Conservation (phyloP, 2,888 invertebrate species). For the Caenorhabditis sinica region DNA sequence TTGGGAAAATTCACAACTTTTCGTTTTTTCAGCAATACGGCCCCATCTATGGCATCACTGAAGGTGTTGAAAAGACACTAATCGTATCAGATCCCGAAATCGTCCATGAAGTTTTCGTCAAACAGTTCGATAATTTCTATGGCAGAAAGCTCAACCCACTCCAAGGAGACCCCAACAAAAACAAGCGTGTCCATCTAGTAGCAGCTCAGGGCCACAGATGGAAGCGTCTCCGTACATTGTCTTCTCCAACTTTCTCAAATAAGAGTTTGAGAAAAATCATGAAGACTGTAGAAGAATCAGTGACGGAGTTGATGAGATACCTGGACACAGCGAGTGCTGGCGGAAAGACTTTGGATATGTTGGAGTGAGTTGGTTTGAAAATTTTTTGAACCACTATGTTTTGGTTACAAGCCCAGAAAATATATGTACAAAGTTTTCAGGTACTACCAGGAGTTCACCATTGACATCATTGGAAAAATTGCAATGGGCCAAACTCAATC, state of each 20-base stretch:
- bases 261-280: conserved; percentile 85
- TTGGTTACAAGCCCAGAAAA: neutral
- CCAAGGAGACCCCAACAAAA: conserved; percentile 71
- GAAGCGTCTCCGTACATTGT: conserved; percentile 85
- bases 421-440: conserved; percentile 19
- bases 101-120: conserved; percentile 84
- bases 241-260: conserved; percentile 85
- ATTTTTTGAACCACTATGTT: neutral
- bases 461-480: conserved; percentile 73
- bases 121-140: conserved; percentile 85
- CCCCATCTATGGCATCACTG: conserved; percentile 69
- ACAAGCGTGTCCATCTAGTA: conserved; percentile 76
- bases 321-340: conserved; percentile 46
- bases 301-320: conserved; percentile 24
- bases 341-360: conserved; percentile 18
- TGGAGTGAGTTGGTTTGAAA: conserved; percentile 1
- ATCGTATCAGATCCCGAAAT: conserved; percentile 84
- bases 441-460: conserved; percentile 74
- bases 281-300: conserved; percentile 33
- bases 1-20: neutral
- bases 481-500: conserved; percentile 72
- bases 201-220: conserved; percentile 84
- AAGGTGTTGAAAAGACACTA: conserved; percentile 78
- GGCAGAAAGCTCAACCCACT: conserved; percentile 83
- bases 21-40: conserved; percentile 59